These are phyloP conservation scores for Scaptodrosophila lebanonensis DNA, from an alignment of 1,140 invertebrate species.

Conservation along the genomic window DNA sequence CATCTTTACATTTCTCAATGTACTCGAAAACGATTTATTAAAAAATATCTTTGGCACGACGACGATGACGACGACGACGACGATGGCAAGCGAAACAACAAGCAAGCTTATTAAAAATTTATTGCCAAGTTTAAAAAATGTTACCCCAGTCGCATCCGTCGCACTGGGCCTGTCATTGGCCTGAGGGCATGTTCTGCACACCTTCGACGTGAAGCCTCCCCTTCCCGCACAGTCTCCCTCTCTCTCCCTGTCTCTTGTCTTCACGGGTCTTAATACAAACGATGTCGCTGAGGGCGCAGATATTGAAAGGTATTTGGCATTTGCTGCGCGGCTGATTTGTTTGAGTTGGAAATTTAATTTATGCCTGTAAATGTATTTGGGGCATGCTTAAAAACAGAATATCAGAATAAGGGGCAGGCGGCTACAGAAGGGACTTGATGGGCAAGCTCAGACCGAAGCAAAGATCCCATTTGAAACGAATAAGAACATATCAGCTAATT, in stretches of 20 bases:
- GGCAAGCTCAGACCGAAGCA: too few relatives aligned
- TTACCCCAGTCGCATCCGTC: constrained; percentile 59
- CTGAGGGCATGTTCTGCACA: too few relatives aligned
- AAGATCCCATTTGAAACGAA: too few relatives aligned
- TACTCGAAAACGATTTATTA: constrained; percentile 74
- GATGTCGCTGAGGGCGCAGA: constrained; percentile 46
- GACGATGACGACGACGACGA: neutral
- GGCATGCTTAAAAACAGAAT: neutral
- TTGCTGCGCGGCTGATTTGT: constrained; percentile 54
- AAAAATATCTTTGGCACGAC: constrained; percentile 72
- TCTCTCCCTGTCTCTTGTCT: too few relatives aligned
- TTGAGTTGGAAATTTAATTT: constrained; percentile 74
- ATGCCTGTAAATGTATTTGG: constrained; percentile 68
- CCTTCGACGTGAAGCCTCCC: too few relatives aligned
- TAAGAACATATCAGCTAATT: too few relatives aligned
- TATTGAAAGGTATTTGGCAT: constrained; percentile 67
- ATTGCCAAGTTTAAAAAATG: constrained; percentile 74
- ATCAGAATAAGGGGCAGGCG: neutral
- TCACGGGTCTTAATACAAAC: too few relatives aligned
- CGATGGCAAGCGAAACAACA: constrained; percentile 55
- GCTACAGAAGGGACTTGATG: neutral
- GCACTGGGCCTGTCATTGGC: constrained; percentile 9
- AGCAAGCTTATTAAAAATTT: constrained; percentile 75
- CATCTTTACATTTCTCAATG: constrained; percentile 69
- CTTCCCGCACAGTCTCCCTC: neutral